A percentile compares a stretch with the other conserved stretches of the same genome.
Evolutionary conservation across 2,113 vertebrate genomes (phyloP).

Genomic region (Ammodytes marinus): DNA sequence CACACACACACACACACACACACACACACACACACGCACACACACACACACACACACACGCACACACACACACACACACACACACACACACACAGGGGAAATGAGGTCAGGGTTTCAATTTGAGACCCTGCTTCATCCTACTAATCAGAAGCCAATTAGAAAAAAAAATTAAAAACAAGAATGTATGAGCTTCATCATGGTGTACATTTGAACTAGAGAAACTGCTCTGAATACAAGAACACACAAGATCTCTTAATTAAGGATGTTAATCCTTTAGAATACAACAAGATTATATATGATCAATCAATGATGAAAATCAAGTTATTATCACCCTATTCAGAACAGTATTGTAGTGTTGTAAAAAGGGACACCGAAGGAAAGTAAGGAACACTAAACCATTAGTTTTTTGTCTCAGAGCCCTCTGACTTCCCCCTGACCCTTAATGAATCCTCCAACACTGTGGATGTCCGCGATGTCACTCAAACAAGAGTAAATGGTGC

Average conservation of each 20-base stretch:
- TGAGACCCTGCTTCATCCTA: neutral
- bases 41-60: no score
- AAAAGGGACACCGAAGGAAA: neutral
- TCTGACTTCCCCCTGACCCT: neutral
- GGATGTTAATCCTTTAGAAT: neutral
- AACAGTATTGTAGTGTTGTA: neutral
- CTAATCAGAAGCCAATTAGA: neutral
- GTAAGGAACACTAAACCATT: neutral
- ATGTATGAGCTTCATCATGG: neutral
- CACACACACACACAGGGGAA: neutral
- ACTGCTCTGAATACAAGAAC: neutral
- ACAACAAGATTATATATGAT: neutral
- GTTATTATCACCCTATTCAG: neutral
- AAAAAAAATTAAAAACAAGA: neutral
- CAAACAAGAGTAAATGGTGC: neutral
- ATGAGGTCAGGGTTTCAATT: neutral
- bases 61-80: no score
- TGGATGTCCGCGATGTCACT: neutral
- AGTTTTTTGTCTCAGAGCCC: neutral
- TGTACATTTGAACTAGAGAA: neutral
- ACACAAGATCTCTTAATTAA: neutral
- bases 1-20: no score
- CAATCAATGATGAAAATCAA: neutral
- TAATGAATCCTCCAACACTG: neutral
- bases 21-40: no score